Conservation (phyloP, 2,888 invertebrate species). For the Gryllus longicercus region DNA sequence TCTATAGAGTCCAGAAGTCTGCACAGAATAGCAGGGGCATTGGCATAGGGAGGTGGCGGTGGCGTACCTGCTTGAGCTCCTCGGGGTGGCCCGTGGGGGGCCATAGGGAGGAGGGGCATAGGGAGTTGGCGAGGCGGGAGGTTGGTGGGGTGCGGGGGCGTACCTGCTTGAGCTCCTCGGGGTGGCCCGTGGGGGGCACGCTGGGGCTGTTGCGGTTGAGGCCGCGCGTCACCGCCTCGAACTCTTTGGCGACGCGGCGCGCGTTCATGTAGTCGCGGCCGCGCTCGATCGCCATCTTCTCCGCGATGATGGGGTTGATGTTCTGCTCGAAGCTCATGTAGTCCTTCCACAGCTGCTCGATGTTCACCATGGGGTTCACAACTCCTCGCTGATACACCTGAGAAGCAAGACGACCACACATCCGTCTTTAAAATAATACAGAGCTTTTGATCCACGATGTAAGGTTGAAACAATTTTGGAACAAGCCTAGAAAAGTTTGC, state of each 20-base stretch:
- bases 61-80: slow-evolving; percentile 92
- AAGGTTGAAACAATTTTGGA: no score
- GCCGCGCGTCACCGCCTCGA: slow-evolving; percentile 92
- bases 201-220: slow-evolving; percentile 94
- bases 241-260: slow-evolving; percentile 89
- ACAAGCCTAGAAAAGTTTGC: no score
- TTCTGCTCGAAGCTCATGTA: slow-evolving; percentile 95
- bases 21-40: slow-evolving; percentile 63
- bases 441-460: no score
- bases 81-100: slow-evolving; percentile 90
- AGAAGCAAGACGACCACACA: slow-evolving; percentile 32
- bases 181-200: slow-evolving; percentile 86
- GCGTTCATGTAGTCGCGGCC: slow-evolving; percentile 98
- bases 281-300: slow-evolving; percentile 95
- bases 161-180: slow-evolving; percentile 91
- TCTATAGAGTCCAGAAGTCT: no score
- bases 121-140: slow-evolving; percentile 58
- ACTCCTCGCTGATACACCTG: slow-evolving; percentile 93
- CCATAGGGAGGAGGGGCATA: slow-evolving; percentile 93
- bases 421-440: not conserved
- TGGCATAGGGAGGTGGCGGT: slow-evolving; percentile 94
- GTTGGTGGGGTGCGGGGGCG: not conserved
- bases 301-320: slow-evolving; percentile 85
- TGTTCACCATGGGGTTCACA: slow-evolving; percentile 93
- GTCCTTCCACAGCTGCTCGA: slow-evolving; percentile 96